phyloP scores from a whole-genome alignment of 2,888 invertebrate species.

The Athripsodes cinereus region DNA sequence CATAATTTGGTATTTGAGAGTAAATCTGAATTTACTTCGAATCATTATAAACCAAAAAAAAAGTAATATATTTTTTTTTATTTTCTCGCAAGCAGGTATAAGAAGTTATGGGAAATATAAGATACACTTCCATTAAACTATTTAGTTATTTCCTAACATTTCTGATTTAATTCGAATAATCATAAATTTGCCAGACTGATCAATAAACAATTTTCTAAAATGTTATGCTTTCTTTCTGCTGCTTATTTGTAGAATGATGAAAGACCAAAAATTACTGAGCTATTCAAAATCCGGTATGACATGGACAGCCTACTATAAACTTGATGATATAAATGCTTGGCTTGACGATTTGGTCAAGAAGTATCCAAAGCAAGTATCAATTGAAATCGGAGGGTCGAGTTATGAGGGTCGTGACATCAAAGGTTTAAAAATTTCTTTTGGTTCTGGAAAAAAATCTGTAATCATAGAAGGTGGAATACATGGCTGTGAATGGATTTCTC shows the following conservation, averaged over 20 bases:
- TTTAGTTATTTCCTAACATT: too few species aligned
- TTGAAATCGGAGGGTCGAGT: constrained; percentile 51
- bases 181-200: constrained; percentile 31
- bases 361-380: constrained; percentile 45
- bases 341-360: constrained; percentile 43
- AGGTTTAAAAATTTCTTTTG: constrained; percentile 47
- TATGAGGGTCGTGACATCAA: constrained; percentile 54
- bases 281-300: constrained; percentile 34
- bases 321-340: constrained; percentile 56
- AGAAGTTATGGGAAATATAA: too few species aligned
- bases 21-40: too few species aligned
- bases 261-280: constrained; percentile 4
- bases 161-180: too few species aligned
- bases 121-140: too few species aligned
- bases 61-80: too few species aligned
- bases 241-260: too few species aligned
- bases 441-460: constrained; percentile 46
- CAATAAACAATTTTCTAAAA: too few species aligned
- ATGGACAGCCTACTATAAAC: constrained; percentile 54
- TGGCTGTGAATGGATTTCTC: constrained; percentile 68
- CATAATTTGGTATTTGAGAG: too few species aligned
- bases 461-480: constrained; percentile 63
- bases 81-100: too few species aligned
- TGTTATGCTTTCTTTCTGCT: too few species aligned
- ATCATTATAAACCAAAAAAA: too few species aligned